Evolutionary conservation across 2,888 invertebrate genomes (phyloP), one percentile per base, ranked within the genome.

Genomic region (Acleris laterana): DNA sequence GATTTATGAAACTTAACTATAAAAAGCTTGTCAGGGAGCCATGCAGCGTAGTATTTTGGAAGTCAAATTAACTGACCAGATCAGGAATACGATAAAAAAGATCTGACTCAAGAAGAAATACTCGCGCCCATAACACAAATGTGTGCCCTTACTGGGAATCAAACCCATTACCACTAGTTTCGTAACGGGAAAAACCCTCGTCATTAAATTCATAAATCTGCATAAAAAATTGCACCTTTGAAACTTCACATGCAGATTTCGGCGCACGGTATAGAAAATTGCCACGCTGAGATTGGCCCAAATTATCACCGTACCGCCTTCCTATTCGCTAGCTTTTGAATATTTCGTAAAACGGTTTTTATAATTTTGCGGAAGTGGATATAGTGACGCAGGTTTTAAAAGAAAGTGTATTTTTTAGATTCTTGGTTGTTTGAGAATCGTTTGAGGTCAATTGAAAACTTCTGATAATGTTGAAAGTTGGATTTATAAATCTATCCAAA

Each of bases 261-360:
- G 59, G 44, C 22, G 68, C 66, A 63, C 56, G 28, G 68, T 69
- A 72, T 72, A 72, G 74, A 74, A 76, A 76, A 75, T 75, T 79
- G 72, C 72, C 59, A 76, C 75, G 72, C 66, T 77, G 75, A 78
- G 78, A 73, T 76, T 74, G 72, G 53, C 64, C 59, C 57, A 69
- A 75, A 78, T 77, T 75, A 76, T 69, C 55, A 56, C 48, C 44
- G 48, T 44, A 53, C 64, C 58, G 20, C n/a, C 9, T 32, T 3
- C 59, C 42, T 50, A 28, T 50, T 59, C 46, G 44, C 61, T 53
- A 53, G 63, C 55, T 56, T 66, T 66, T 38, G 61, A 61, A 55
- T 63, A 61, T 66, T 59, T 16, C 1, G 49, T 32, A 11, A 22
- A 48, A 32, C 32, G 58, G 20, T 49, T 19, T 19, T 57, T 28